phyloP scores from a whole-genome alignment of 2,888 invertebrate species.

The Nudaria mundana region DNA sequence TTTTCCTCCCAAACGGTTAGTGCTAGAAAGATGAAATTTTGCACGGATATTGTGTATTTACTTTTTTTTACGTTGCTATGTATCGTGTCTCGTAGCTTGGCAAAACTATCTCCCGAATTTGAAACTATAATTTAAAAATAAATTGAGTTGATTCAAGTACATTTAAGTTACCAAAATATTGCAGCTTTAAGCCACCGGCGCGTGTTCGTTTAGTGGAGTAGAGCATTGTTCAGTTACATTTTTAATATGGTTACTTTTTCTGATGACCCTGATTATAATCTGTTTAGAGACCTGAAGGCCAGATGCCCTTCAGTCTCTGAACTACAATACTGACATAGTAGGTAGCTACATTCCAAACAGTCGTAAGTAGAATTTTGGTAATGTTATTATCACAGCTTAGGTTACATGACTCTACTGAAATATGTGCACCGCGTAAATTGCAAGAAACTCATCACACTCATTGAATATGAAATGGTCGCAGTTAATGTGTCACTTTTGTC shows the following conservation, averaged over 20 bases:
- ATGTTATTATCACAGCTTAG: no score
- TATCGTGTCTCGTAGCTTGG: no score
- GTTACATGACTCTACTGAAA: slow-evolving; percentile 49
- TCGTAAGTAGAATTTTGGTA: neutral
- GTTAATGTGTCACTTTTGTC: slow-evolving; percentile 79
- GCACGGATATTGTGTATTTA: no score
- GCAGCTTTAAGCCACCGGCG: slow-evolving; percentile 53
- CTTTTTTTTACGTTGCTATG: no score
- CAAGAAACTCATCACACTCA: slow-evolving; percentile 75
- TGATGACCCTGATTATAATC: slow-evolving; percentile 60
- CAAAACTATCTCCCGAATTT: no score
- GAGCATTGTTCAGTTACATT: slow-evolving; percentile 73
- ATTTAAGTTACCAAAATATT: slow-evolving; percentile 51
- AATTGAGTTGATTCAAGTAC: slow-evolving; percentile 39
- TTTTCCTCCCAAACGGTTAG: no score
- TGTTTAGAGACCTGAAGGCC: slow-evolving; percentile 41
- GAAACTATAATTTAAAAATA: slow-evolving; percentile 39
- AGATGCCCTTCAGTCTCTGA: slow-evolving; percentile 60
- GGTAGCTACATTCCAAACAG: neutral
- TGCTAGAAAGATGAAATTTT: no score
- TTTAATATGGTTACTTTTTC: slow-evolving; percentile 75
- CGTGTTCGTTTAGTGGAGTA: slow-evolving; percentile 69
- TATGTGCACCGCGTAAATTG: slow-evolving; percentile 59
- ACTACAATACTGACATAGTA: slow-evolving; percentile 30
- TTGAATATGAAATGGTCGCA: slow-evolving; percentile 74